Evolutionary conservation across 2,888 invertebrate genomes (phyloP).

Genomic region (Teinopalpus imperialis): DNA sequence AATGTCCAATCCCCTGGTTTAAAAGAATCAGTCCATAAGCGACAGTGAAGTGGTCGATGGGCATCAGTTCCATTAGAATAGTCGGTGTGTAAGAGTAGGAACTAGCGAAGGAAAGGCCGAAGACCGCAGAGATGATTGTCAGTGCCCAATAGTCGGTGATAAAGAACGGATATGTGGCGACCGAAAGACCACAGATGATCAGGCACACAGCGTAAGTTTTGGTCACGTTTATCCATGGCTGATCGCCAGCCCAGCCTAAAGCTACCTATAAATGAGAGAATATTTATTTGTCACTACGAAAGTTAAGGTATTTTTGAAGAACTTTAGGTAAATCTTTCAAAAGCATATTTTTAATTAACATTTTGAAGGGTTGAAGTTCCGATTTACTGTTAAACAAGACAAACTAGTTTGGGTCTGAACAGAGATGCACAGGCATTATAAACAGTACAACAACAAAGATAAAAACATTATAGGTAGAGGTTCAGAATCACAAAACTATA

Average conservation of each 20-base stretch:
- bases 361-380: too few species aligned
- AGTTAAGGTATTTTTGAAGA: too few species aligned
- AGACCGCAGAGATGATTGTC: slow-evolving; percentile 82
- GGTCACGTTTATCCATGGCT: slow-evolving; percentile 91
- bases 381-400: too few species aligned
- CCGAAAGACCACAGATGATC: slow-evolving; percentile 84
- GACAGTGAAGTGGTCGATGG: slow-evolving; percentile 94
- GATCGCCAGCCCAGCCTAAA: slow-evolving; percentile 94
- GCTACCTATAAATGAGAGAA: slow-evolving; percentile 80
- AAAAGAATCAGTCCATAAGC: slow-evolving; percentile 94
- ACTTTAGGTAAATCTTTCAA: too few species aligned
- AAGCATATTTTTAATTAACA: too few species aligned
- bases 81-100: slow-evolving; percentile 95
- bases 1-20: slow-evolving; percentile 96
- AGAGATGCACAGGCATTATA: too few species aligned
- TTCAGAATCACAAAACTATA: too few species aligned
- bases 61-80: slow-evolving; percentile 93
- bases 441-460: too few species aligned
- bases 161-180: slow-evolving; percentile 81
- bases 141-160: slow-evolving; percentile 75
- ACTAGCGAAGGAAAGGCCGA: slow-evolving; percentile 95
- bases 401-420: too few species aligned
- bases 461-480: too few species aligned
- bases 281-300: too few species aligned
- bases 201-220: slow-evolving; percentile 92